Evolutionary conservation across 2,888 invertebrate genomes (phyloP), one percentile per base, ranked within the genome.

Genomic region (Lobophora halterata): DNA sequence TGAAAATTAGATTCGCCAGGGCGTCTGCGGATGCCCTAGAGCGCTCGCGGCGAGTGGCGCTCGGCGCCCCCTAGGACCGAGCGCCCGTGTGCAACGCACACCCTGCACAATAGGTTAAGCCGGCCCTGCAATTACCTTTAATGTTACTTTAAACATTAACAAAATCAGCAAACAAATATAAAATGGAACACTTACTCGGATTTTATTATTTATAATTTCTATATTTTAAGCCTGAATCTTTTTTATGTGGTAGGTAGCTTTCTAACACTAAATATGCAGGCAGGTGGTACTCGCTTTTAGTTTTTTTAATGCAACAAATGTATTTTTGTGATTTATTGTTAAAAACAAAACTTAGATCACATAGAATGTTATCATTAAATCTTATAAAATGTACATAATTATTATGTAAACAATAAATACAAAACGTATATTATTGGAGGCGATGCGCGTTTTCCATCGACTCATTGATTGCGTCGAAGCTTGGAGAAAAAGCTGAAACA

Each of bases 401-500:
- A 20, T 24, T 23, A 25, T 32, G n/a, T 7, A 28, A 24, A 36
- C 9, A 32, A 10, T 25, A 24, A 29, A 27, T 28, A 46, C 35
- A 28, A 28, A 49, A 44, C 19, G 54, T 49, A 31, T 47, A 18
- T 52, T 51, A 52, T 42, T 46, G 32, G 55, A 56, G 50, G 58
- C 55, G 55, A 42, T 55, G 52, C 44, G 34, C 38, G 44, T 25
- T 27, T 36, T 14, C 27, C 36, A 29, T 21, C 23, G 12, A 25
- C 59, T 85, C 77, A 82, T 25, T 61, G 79, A 55, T 72, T 82
- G 58, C 86, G 83, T 49, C 85, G 80, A 52, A 86, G 65, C 65
- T 82, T 86, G 53, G 82, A 74, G 78, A 86, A 85, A 66, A 86
- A 83, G 55, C 86, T 86, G 85, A 48, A 74, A 75, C 42, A 56